Evolutionary conservation across 2,113 vertebrate species (phyloP).

Genomic region (Nymphicus hollandicus): DNA sequence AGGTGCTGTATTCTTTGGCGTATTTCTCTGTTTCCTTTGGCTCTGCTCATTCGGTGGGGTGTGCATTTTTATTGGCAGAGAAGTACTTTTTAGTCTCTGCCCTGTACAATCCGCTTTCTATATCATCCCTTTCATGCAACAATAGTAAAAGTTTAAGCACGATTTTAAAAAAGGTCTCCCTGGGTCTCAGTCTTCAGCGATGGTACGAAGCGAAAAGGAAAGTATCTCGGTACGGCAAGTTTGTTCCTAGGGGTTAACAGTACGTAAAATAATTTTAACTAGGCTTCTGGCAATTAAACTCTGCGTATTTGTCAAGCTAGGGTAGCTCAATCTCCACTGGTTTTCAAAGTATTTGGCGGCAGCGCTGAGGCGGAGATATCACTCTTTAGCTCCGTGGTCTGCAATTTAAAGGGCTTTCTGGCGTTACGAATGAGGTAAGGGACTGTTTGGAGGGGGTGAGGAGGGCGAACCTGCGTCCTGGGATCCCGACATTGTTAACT

Average conservation of each 20-base stretch:
- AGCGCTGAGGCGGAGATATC: neutral
- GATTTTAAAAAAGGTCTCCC: constrained; percentile 39
- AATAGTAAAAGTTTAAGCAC: constrained; percentile 50
- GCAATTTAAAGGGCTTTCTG: constrained; percentile 7
- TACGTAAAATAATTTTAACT: constrained; percentile 63
- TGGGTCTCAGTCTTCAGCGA: constrained; percentile 13
- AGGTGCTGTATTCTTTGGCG: constrained; percentile 46
- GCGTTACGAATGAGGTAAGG: neutral
- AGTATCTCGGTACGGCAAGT: neutral
- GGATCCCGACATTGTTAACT: constrained; percentile 41
- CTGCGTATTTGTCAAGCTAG: constrained; percentile 6
- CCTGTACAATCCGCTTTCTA: constrained; percentile 55
- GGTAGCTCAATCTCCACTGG: constrained; percentile 24
- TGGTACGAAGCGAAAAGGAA: neutral
- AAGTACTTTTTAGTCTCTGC: constrained; percentile 48
- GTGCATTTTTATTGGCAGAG: constrained; percentile 50
- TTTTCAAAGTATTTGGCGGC: constrained; percentile 34
- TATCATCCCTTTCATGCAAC: constrained; percentile 54
- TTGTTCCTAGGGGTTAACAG: constrained; percentile 51
- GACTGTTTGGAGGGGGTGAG: neutral
- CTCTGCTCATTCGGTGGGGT: constrained; percentile 32
- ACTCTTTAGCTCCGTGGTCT: neutral
- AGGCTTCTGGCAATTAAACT: constrained; percentile 46
- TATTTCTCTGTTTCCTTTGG: constrained; percentile 52
- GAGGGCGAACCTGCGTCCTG: constrained; percentile 40